These are phyloP conservation scores for Luidia sarsii DNA, from an alignment of 53 echinoderm and acorn worm species.

Conservation along the genomic window DNA sequence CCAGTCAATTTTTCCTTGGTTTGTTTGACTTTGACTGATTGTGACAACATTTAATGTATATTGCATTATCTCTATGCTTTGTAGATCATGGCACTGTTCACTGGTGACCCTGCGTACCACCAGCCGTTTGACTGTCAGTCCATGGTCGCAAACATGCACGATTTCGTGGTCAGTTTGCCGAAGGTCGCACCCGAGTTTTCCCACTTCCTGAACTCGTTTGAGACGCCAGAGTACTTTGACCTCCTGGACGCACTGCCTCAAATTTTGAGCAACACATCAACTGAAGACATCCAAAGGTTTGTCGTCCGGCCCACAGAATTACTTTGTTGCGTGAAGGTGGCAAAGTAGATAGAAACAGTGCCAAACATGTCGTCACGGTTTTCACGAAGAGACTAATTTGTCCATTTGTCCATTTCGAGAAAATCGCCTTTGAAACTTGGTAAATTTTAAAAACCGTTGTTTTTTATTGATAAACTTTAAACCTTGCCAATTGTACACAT, in stretches of 20 bases:
- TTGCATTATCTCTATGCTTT: neutral
- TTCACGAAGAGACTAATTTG: too few species aligned
- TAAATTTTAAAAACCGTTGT: too few species aligned
- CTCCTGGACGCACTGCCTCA: constrained; percentile 1
- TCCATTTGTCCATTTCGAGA: too few species aligned
- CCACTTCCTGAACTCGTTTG: neutral
- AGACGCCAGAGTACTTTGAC: constrained; percentile 24
- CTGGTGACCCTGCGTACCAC: neutral
- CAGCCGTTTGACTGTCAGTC: constrained; percentile 32
- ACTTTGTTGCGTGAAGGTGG: too few species aligned
- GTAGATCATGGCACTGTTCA: constrained; percentile 30
- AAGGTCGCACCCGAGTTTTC: neutral
- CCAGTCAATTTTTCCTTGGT: too few species aligned
- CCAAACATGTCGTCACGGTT: too few species aligned
- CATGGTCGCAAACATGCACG: neutral
- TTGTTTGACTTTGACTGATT: too few species aligned
- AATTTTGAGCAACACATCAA: neutral
- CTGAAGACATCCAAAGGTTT: constrained; percentile 22
- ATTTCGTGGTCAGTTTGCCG: neutral
- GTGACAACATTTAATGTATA: neutral
- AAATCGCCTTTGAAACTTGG: too few species aligned
- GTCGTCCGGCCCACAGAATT: too few species aligned
- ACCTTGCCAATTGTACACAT: too few species aligned
- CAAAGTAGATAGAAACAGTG: too few species aligned
- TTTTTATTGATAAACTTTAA: too few species aligned